Evolutionary conservation across 2,888 invertebrate genomes (phyloP).

Genomic region (Sepiola atlantica): DNA sequence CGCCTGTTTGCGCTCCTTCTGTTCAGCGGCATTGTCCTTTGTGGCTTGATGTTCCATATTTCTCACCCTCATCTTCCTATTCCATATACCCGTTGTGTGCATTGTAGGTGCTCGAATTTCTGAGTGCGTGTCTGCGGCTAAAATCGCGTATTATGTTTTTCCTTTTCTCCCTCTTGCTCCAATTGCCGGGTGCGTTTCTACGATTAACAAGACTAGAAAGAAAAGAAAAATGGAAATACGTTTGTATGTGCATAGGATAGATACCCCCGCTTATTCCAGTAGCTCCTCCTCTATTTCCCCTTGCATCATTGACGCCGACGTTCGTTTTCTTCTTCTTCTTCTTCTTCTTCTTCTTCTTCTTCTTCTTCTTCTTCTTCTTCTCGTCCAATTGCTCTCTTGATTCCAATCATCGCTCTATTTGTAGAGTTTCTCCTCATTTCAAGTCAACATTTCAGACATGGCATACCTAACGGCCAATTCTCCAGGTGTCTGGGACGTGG

Average conservation of each 20-base stretch:
- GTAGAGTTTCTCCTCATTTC: not conserved
- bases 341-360: not conserved
- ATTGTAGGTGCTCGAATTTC: too few relatives aligned
- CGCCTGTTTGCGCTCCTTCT: too few relatives aligned
- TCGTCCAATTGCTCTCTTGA: not conserved
- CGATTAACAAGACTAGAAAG: not conserved
- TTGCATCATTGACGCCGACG: not conserved
- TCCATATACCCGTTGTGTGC: too few relatives aligned
- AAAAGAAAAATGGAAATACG: not conserved
- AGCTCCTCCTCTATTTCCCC: not conserved
- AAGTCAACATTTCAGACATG: not conserved
- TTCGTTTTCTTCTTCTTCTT: not conserved
- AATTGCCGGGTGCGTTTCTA: not conserved
- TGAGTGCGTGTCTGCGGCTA: too few relatives aligned
- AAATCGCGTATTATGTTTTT: too few relatives aligned
- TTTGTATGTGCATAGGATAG: not conserved
- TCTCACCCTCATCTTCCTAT: too few relatives aligned
- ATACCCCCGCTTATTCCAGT: not conserved
- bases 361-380: not conserved
- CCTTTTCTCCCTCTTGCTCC: not conserved
- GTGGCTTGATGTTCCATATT: too few relatives aligned
- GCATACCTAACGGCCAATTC: constrained; percentile 20
- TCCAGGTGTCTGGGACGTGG: constrained; percentile 32
- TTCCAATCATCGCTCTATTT: not conserved
- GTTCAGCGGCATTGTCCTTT: too few relatives aligned